phyloP scores from a whole-genome alignment of 35 echinoderm and acorn worm genomes.

The Lytechinus variegatus region DNA sequence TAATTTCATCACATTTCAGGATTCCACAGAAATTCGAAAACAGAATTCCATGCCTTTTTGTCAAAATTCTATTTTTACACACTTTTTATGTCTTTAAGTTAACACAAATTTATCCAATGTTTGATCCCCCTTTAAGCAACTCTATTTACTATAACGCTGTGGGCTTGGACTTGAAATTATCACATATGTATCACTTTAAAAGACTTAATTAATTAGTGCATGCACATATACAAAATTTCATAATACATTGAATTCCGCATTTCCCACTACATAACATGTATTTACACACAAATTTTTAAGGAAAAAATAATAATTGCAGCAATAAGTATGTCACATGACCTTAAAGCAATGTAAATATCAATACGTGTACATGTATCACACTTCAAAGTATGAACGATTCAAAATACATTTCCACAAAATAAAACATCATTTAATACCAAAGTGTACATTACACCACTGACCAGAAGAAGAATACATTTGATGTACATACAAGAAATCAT shows the following conservation, averaged over 20 bases:
- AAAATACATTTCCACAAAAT: neutral
- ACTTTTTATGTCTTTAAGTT: no score
- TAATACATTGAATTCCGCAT: neutral
- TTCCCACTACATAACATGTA: neutral
- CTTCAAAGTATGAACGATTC: neutral
- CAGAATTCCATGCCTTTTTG: no score
- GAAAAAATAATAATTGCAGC: neutral
- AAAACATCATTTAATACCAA: no score
- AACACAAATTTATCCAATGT: neutral
- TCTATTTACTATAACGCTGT: no score
- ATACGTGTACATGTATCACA: neutral
- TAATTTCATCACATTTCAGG: no score
- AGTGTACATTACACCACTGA: no score
- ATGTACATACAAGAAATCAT: no score
- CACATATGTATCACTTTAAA: neutral
- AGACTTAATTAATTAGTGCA: neutral
- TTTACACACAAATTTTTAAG: neutral
- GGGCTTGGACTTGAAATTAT: no score
- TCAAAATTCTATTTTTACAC: no score
- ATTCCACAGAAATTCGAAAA: no score
- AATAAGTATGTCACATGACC: neutral
- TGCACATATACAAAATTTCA: neutral
- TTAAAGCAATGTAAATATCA: neutral
- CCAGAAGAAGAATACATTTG: no score
- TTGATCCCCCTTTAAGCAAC: neutral